A percentile compares a stretch with the other conserved stretches of the same genome.
phyloP scores from a whole-genome alignment of 2,113 vertebrate species.

The Myodes glareolus region DNA sequence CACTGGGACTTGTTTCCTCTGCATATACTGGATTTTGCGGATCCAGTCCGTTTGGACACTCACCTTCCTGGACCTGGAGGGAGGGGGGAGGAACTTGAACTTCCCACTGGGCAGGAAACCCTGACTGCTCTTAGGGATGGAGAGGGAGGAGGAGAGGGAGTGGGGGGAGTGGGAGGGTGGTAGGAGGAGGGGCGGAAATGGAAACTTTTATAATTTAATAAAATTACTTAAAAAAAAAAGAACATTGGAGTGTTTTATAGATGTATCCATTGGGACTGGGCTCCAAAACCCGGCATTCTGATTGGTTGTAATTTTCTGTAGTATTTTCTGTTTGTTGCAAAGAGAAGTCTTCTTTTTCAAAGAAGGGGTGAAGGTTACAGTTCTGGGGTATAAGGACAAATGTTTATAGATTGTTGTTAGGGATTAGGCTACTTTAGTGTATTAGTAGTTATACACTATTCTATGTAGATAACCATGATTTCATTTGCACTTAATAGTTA shows the following conservation, averaged over 20 bases:
- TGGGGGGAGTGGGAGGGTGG: too few species aligned
- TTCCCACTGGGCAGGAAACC: too few species aligned
- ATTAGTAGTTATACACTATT: not conserved
- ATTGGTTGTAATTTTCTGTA: not conserved
- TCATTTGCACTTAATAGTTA: not conserved
- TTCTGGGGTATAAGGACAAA: not conserved
- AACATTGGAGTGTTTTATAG: not conserved
- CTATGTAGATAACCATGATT: not conserved
- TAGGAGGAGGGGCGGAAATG: too few species aligned
- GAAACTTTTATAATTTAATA: too few species aligned
- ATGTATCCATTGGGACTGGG: not conserved
- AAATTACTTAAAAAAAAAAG: too few species aligned
- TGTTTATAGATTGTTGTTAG: not conserved
- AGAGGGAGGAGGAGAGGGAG: too few species aligned
- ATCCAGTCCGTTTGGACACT: too few species aligned
- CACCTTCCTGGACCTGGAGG: too few species aligned
- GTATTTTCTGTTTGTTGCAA: not conserved
- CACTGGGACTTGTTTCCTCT: too few species aligned
- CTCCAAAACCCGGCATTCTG: not conserved
- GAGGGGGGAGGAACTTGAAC: too few species aligned
- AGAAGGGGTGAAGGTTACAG: not conserved
- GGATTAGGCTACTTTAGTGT: not conserved
- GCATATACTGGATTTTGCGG: too few species aligned
- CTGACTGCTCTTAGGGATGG: too few species aligned
- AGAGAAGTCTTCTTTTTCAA: not conserved